Evolutionary conservation across 2,113 vertebrate genomes (phyloP).

Genomic region (Pterophyllum scalare): DNA sequence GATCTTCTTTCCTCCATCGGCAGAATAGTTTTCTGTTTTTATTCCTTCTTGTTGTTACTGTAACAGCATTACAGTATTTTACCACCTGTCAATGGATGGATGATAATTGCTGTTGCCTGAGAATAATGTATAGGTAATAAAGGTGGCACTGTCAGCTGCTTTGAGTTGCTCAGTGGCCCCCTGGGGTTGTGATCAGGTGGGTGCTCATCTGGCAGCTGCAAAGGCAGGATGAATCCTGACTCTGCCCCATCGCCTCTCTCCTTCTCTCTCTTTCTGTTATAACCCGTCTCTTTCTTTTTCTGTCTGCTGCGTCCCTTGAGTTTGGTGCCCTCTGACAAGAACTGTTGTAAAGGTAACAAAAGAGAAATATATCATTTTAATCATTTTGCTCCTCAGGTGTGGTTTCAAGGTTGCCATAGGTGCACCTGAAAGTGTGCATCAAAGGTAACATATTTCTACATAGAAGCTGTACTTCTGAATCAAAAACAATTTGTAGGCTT

Average conservation of each 20-base stretch:
- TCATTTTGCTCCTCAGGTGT: background rate
- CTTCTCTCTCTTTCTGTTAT: background rate
- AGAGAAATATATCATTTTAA: background rate
- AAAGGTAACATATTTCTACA: background rate
- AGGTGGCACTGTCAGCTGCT: conserved; percentile 61
- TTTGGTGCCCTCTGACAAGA: conserved; percentile 17
- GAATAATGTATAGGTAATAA: conserved; percentile 67
- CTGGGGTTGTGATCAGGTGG: conserved; percentile 58
- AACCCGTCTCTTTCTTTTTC: background rate
- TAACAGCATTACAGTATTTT: conserved; percentile 1
- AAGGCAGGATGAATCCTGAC: conserved; percentile 41
- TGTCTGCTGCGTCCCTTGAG: background rate
- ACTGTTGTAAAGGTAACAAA: background rate
- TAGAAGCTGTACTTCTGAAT: background rate
- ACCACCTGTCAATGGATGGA: conserved; percentile 26
- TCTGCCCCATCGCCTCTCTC: conserved; percentile 30
- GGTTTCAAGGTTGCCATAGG: background rate
- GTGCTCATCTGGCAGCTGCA: conserved; percentile 60
- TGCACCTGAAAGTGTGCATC: background rate
- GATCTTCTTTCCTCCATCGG: background rate
- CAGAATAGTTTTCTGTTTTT: background rate
- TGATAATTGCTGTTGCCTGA: conserved; percentile 49
- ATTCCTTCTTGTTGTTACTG: background rate
- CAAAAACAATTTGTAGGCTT: background rate
- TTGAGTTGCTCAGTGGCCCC: conserved; percentile 27